Base-by-base conservation (phyloP, 2,797 vertebrate genomes). In the Natrix natrix region DNA sequence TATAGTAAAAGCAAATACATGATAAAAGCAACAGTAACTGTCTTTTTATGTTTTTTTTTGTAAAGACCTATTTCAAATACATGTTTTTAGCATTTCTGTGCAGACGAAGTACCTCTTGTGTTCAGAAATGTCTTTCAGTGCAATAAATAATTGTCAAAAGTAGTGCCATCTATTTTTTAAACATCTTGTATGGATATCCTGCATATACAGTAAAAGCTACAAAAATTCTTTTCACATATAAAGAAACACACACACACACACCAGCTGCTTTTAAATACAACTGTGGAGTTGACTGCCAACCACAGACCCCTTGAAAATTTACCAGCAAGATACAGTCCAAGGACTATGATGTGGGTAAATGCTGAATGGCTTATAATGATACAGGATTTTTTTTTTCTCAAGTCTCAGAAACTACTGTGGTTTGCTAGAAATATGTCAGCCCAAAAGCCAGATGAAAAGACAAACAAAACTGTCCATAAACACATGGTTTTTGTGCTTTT, bases 271-370 rank as follows among this genome's bases (percentile, higher is more conserved):
- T 95, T 95, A 90, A 93, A 94, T 90, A 87, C 52, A 96, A 93
- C 86, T 88, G 87, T 87, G 92, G 55, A 61, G 94, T 95, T 95
- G 94, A 97, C 94, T 96, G 95, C 94, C 96, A 96, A 93, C 93
- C 54, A 88, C 4, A 93, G 93, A 91, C 54, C 95, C 94, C 89
- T 94, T 78, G 91, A 96, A 93, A 87, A 88, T 90, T 97, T 95
- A 96, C 86, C 8, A n/a, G 90, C 26, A 94, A 94, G 96, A 91
- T 92, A 90, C 94, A 93, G 95, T 91, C 94, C 28, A 92, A 66
- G 94, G 89, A 69, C 92, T 96, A 93, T 94, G 95, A 96, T 96
- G 95, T 97, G 94, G 95, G 93, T 92, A 95, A 88, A 94, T 95
- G 93, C 92, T 90, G 91, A 96, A 96, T 96, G 92, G 93, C 93